phyloP scores from a whole-genome alignment of 2,797 vertebrate species.

The Cheirogaleus major region DNA sequence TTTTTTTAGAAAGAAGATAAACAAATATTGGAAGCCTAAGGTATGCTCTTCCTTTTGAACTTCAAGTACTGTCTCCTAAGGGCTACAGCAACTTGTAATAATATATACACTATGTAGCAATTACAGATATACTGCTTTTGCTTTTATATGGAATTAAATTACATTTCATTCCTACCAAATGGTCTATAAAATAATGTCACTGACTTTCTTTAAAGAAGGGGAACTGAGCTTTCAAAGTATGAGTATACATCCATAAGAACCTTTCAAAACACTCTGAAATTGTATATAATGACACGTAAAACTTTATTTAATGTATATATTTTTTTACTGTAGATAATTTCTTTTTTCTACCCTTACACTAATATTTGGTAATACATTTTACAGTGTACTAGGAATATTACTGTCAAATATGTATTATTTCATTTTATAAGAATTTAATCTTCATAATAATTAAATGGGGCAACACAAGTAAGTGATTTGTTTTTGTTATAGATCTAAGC shows the following conservation, averaged over 20 bases:
- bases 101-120: neutral
- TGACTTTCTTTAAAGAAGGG: neutral
- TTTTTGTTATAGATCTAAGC: neutral
- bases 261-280: neutral
- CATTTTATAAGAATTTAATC: neutral
- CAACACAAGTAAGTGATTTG: neutral
- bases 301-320: neutral
- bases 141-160: neutral
- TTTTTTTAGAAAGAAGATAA: constrained; percentile 11
- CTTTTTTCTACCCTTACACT: neutral
- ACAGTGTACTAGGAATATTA: neutral
- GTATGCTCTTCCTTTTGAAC: neutral
- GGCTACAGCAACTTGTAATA: neutral
- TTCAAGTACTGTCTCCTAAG: neutral
- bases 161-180: neutral
- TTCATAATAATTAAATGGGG: neutral
- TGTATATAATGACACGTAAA: neutral
- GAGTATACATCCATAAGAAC: neutral
- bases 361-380: neutral
- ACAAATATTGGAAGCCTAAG: neutral
- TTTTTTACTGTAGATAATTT: neutral
- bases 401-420: neutral
- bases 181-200: neutral
- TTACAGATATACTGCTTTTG: neutral
- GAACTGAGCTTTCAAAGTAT: neutral